Conservation (phyloP, 2,888 invertebrate species). For the Entomobrya proxima region DNA sequence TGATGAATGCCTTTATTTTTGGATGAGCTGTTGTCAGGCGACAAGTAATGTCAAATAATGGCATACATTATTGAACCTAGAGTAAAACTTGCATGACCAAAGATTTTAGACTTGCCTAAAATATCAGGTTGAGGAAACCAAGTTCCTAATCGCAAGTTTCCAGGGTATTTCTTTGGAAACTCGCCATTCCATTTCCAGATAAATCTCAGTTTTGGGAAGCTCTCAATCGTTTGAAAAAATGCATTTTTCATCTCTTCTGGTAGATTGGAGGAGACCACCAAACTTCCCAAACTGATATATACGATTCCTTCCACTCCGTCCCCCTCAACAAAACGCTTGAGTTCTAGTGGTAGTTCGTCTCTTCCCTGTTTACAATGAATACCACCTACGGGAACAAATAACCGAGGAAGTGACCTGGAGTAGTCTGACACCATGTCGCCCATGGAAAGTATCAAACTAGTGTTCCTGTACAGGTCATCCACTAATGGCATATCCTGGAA, state of each 20-base stretch:
- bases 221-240: conserved; percentile 62
- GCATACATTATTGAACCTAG: background rate
- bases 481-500: conserved; percentile 27
- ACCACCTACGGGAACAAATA: conserved; percentile 33
- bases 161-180: conserved; percentile 66
- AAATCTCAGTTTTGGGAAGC: conserved; percentile 64
- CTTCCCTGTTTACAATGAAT: conserved; percentile 20
- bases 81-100: too few species aligned
- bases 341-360: background rate
- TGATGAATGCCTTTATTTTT: background rate
- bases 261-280: conserved; percentile 35
- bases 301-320: conserved; percentile 61
- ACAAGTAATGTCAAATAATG: background rate
- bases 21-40: conserved; percentile 7
- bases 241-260: conserved; percentile 52
- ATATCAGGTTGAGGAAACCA: conserved; percentile 76
- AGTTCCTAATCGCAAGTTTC: conserved; percentile 71
- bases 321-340: background rate
- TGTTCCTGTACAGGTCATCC: conserved; percentile 24
- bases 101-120: conserved; percentile 51
- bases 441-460: conserved; percentile 24
- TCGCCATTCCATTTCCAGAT: conserved; percentile 75
- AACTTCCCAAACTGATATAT: conserved; percentile 71
- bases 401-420: conserved; percentile 28
- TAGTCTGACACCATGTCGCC: conserved; percentile 48